Base-by-base conservation (phyloP, 1,140 invertebrate genomes). In the Neuroterus valhalla region DNA sequence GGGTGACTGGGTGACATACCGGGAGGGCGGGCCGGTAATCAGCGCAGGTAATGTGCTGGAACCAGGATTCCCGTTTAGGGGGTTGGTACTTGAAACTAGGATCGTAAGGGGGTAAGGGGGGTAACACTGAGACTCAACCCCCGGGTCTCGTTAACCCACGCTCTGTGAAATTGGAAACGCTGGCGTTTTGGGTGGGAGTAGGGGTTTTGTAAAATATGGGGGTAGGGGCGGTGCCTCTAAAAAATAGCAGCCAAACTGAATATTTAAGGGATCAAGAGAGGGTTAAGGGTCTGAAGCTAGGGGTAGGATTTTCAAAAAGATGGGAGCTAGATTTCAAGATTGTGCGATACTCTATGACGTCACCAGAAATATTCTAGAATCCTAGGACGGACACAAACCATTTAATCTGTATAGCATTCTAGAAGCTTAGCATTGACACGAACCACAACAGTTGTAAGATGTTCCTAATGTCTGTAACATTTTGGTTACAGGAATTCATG, bases 121-220 rank as follows among this genome's bases (percentile, higher is more conserved):
- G 46, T 69, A 48, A 38, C 50, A 21, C 43, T 75, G 45, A 71
- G 70, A 82, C 84, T 82, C 81, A 68, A 66, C 86, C 82, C 87
- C 82, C 83, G 86, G 85, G 87, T 77, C 85, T 88, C 87, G 87
- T 89, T 89, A 87, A 88, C 86, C 84, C 86, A 89, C 84, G 88
- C 86, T 87, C 87, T 88, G 88, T 88, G 87, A 89, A 89, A 88
- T 89, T 87, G 86, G 84, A 89, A 89, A 87, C 88, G 85, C 85
- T 80, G 66, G 21, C 26, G 31, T 62, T 62, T 62, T 26, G 31
- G 23, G 23, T 10, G 5, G 55, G 5, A 17, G 17, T 50, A 10
- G 48, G 23, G 12, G 14, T 38, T 38, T 38, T 38, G 78, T 71
- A 72, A 26, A 44, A 67, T 66, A 66, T 71, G 62, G 55, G 68